These are phyloP conservation scores for Anguilla marmorata DNA, from an alignment of 2,797 vertebrate species.

Conservation along the genomic window DNA sequence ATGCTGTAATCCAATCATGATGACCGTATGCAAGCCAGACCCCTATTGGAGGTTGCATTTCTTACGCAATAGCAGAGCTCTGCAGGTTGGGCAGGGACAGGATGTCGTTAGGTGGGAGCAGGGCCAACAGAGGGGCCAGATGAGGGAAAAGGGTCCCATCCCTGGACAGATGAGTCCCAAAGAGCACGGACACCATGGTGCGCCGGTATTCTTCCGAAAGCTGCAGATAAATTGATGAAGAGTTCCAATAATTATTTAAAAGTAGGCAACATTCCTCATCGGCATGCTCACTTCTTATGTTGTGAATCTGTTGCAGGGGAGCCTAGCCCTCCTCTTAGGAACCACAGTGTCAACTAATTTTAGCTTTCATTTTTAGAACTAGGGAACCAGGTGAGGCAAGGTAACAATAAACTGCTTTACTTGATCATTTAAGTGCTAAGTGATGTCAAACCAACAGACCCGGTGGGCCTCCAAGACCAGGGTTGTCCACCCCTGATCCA, in stretches of 20 bases:
- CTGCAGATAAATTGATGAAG: constrained; percentile 51
- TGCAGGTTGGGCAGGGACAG: constrained; percentile 61
- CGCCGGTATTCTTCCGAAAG: constrained; percentile 62
- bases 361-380: neutral
- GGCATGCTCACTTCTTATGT: neutral
- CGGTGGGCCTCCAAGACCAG: neutral
- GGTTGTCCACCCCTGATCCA: neutral
- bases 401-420: neutral
- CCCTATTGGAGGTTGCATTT: constrained; percentile 9
- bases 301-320: neutral
- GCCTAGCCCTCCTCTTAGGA: neutral
- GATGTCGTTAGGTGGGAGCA: constrained; percentile 64
- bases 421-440: neutral
- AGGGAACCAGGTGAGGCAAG: neutral
- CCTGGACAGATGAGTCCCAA: constrained; percentile 62
- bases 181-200: constrained; percentile 68
- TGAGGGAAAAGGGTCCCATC: constrained; percentile 66
- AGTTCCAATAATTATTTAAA: neutral
- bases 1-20: neutral
- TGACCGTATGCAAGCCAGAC: neutral
- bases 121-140: constrained; percentile 61
- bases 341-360: neutral
- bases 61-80: constrained; percentile 64
- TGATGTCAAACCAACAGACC: neutral
- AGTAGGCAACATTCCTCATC: neutral